Conservation (phyloP, 2,797 vertebrate species). For the Enteromius thamalakanensis region DNA sequence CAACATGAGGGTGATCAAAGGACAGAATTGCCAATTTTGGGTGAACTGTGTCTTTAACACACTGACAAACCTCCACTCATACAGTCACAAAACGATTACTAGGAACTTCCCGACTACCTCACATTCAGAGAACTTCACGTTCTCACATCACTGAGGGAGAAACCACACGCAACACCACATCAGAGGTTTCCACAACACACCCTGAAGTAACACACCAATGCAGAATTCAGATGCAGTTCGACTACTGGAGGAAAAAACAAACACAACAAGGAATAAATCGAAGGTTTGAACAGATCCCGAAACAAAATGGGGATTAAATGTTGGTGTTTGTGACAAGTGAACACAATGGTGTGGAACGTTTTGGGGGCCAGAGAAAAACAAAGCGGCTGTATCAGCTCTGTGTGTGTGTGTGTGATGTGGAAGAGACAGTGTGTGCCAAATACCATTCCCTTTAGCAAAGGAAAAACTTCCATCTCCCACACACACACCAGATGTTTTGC, state of each 20-base stretch:
- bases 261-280: not conserved
- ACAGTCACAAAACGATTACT: slow-evolving; percentile 28
- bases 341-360: slow-evolving; percentile 42
- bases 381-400: slow-evolving; percentile 52
- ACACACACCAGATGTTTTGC: slow-evolving; percentile 62
- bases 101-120: slow-evolving; percentile 15
- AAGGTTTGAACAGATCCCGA: slow-evolving; percentile 30
- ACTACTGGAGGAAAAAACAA: not conserved
- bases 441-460: slow-evolving; percentile 63
- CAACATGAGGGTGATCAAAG: not conserved
- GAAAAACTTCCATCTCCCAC: slow-evolving; percentile 61
- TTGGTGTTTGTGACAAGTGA: slow-evolving; percentile 38
- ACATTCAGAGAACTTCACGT: not conserved
- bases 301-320: slow-evolving; percentile 13
- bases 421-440: slow-evolving; percentile 59
- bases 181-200: slow-evolving; percentile 42
- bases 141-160: not conserved
- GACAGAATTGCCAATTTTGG: not conserved
- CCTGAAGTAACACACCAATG: slow-evolving; percentile 13
- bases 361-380: slow-evolving; percentile 50
- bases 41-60: not conserved
- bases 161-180: slow-evolving; percentile 28
- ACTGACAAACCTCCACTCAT: not conserved
- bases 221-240: slow-evolving; percentile 22
- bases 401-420: slow-evolving; percentile 56